Percentiles rank a stretch among this genome's conserved stretches.
phyloP scores from a whole-genome alignment of 2,797 vertebrate genomes.

The Microhierax caerulescens region DNA sequence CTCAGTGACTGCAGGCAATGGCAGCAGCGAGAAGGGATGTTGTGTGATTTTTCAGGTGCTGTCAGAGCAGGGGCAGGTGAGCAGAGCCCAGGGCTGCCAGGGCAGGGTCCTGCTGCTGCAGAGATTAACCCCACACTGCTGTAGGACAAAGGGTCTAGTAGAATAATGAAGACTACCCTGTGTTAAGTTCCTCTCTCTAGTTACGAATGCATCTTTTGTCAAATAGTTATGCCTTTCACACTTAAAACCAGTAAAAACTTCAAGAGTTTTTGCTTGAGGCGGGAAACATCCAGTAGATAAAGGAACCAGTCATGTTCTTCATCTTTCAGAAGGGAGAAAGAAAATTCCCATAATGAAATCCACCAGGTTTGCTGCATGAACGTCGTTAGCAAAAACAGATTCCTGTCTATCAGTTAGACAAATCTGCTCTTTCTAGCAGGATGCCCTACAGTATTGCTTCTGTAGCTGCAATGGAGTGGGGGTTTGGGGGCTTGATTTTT shows the following conservation, averaged over 20 bases:
- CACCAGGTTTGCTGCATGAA: neutral
- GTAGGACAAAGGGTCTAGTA: fast-evolving
- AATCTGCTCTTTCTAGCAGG: neutral
- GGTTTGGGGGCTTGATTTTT: neutral
- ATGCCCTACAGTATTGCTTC: neutral
- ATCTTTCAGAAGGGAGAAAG: neutral
- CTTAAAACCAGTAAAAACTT: neutral
- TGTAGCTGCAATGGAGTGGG: neutral
- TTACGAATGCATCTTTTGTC: neutral
- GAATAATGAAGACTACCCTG: too few species aligned
- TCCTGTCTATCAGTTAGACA: neutral
- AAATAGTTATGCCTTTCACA: neutral
- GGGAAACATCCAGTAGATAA: neutral
- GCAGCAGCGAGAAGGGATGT: fast-evolving
- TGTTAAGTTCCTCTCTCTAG: neutral
- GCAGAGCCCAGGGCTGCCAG: fast-evolving
- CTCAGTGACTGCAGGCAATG: neutral
- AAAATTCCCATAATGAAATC: neutral
- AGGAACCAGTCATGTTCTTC: neutral
- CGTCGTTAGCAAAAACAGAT: neutral
- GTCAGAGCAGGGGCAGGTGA: too few species aligned
- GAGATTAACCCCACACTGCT: neutral
- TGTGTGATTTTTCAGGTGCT: neutral
- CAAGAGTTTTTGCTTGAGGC: neutral
- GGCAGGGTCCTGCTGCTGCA: neutral